Base-by-base conservation (phyloP, 2,888 invertebrate species). In the Zelleria hepariella region DNA sequence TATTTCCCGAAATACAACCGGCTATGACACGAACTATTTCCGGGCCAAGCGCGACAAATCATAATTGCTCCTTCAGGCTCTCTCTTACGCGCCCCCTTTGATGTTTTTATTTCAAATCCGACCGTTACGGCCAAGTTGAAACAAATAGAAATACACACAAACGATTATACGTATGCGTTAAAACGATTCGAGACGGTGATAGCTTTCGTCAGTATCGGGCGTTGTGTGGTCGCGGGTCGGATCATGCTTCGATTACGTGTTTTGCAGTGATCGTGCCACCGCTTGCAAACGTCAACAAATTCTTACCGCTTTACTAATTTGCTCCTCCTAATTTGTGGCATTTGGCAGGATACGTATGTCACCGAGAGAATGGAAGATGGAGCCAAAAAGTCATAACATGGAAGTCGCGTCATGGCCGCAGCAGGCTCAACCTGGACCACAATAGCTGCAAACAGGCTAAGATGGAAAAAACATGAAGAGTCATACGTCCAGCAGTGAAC, bases 111-210 rank as follows among this genome's bases (percentile, higher is more conserved):
- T 80, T 78, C 74, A 81, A 79, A 82, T 77, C 78, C 78, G 32
- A 42, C 78, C 74, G 86, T 82, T 84, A 86, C 82, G 84, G 83
- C 76, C 78, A 82, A 83, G 78, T 86, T 86, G 86, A 87, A 88
- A 88, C 88, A 88, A 88, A 87, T 88, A 88, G 82, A 79, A 85
- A 82, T 80, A 69, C 76, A 76, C 78, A 74, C 76, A 69, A 81
- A 73, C 86, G 86, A 87, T 86, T 86, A 87, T 78, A 80, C 80
- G 84, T 85, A 78, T 81, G 83, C 82, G 86, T 85, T 82, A 85
- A 86, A 86, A 72, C 82, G 77, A 87, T 88, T 88, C 72, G 87
- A 69, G 69, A 82, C 85, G 87, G 86, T 85, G 82, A 86, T 84
- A 85, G 83, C 73, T 83, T 77, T 78, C 74, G 72, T 78, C 74